Conservation (phyloP, 2,797 vertebrate species). For the Heterohyrax brucei region DNA sequence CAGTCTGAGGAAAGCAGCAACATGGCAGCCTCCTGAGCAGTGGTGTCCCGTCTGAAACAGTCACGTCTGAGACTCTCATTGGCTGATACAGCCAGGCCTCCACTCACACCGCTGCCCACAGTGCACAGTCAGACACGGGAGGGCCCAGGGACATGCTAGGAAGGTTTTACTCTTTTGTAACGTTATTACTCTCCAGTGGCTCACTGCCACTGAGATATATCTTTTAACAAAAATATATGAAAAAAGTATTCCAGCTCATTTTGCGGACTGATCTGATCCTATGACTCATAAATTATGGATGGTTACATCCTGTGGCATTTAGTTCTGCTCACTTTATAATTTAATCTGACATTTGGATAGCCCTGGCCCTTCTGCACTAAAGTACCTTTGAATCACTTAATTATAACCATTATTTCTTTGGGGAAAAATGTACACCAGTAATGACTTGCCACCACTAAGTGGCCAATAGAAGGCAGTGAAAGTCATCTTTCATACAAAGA, state of each 20-base stretch:
- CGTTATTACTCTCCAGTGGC: slow-evolving; percentile 48
- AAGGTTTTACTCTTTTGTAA: slow-evolving; percentile 24
- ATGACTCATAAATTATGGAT: slow-evolving; percentile 82
- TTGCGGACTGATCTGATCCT: slow-evolving; percentile 70
- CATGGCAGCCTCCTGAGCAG: slow-evolving; percentile 34
- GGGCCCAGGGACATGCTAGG: neutral
- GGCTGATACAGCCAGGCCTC: slow-evolving; percentile 47
- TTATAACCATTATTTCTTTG: slow-evolving; percentile 82
- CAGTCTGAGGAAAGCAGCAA: slow-evolving; percentile 19
- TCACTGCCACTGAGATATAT: slow-evolving; percentile 44
- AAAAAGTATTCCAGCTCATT: slow-evolving; percentile 77
- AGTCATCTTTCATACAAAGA: slow-evolving; percentile 73
- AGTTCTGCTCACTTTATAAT: slow-evolving; percentile 79
- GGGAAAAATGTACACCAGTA: slow-evolving; percentile 77
- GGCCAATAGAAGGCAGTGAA: slow-evolving; percentile 68
- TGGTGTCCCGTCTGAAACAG: slow-evolving; percentile 62
- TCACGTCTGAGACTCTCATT: slow-evolving; percentile 55
- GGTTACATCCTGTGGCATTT: slow-evolving; percentile 79
- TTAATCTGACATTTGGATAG: slow-evolving; percentile 85
- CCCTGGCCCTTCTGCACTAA: slow-evolving; percentile 69
- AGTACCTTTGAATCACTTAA: slow-evolving; percentile 83
- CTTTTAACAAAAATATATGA: slow-evolving; percentile 77
- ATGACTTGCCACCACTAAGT: slow-evolving; percentile 81
- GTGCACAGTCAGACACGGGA: neutral
- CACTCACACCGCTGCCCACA: slow-evolving; percentile 27